phyloP scores from a whole-genome alignment of 2,113 vertebrate genomes.

The Manacus vitellinus region DNA sequence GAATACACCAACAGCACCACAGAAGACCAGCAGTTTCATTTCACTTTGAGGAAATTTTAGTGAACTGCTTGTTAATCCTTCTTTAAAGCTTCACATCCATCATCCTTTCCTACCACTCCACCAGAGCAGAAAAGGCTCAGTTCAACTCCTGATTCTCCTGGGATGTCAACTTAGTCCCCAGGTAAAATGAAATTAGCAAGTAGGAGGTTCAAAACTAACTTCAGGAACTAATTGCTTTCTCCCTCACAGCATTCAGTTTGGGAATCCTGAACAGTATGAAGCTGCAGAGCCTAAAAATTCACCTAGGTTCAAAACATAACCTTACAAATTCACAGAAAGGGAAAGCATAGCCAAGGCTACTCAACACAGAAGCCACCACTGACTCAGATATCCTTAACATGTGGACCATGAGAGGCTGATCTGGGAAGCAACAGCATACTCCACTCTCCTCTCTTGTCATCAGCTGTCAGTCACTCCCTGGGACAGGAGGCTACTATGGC shows the following conservation, averaged over 20 bases:
- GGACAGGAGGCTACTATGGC: background rate
- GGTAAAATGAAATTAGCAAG: background rate
- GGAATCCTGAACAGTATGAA: background rate
- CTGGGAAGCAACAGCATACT: accelerated
- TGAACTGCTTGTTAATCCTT: background rate
- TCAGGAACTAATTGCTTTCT: background rate
- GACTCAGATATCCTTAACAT: background rate
- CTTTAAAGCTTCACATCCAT: background rate
- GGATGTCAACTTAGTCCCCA: accelerated
- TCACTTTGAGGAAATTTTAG: background rate
- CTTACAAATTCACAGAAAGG: background rate
- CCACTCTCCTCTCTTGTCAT: background rate
- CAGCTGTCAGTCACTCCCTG: background rate
- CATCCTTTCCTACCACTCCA: background rate
- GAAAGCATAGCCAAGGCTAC: background rate
- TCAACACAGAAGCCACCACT: background rate
- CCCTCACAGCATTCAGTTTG: accelerated
- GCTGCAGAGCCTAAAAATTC: background rate
- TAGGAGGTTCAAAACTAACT: background rate
- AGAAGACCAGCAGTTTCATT: background rate
- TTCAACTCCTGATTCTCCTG: background rate
- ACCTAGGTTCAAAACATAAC: background rate
- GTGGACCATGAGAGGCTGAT: background rate
- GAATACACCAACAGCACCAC: background rate
- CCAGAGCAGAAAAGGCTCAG: background rate